These are phyloP conservation scores for Tenthredo scrophulariae DNA, from an alignment of 2,888 invertebrate genomes.

Conservation along the genomic window DNA sequence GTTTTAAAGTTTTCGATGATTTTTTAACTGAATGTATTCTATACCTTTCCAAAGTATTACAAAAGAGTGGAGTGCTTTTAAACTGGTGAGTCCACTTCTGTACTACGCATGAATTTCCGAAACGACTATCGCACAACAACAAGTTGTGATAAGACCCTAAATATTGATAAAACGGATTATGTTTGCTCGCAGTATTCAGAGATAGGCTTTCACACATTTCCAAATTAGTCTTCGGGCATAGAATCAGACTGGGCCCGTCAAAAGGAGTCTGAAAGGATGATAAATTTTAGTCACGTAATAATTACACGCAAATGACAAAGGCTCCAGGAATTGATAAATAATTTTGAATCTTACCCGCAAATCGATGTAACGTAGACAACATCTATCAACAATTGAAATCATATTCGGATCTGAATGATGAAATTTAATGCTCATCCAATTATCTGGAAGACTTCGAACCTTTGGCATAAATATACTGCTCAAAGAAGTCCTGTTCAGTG, in stretches of 20 bases:
- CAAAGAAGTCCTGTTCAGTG: constrained; percentile 62
- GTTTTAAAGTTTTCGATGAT: background rate
- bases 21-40: constrained; percentile 73
- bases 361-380: constrained; percentile 72
- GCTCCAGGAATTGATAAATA: background rate
- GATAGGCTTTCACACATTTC: constrained; percentile 72
- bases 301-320: background rate
- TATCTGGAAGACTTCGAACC: constrained; percentile 63
- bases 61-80: constrained; percentile 79
- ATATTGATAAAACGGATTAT: constrained; percentile 67
- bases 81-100: constrained; percentile 82
- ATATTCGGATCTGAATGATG: constrained; percentile 65
- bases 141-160: constrained; percentile 72
- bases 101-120: constrained; percentile 68
- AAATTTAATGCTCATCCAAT: constrained; percentile 71
- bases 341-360: constrained; percentile 64
- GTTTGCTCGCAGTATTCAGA: constrained; percentile 66
- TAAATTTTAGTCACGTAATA: constrained; percentile 22
- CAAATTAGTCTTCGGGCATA: constrained; percentile 70
- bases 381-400: constrained; percentile 70
- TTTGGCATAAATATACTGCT: constrained; percentile 58
- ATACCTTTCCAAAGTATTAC: constrained; percentile 76
- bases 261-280: constrained; percentile 61
- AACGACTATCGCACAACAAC: constrained; percentile 71
- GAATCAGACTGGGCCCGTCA: constrained; percentile 64